Conservation (phyloP, 2,888 invertebrate species). For the Hyalella azteca region DNA sequence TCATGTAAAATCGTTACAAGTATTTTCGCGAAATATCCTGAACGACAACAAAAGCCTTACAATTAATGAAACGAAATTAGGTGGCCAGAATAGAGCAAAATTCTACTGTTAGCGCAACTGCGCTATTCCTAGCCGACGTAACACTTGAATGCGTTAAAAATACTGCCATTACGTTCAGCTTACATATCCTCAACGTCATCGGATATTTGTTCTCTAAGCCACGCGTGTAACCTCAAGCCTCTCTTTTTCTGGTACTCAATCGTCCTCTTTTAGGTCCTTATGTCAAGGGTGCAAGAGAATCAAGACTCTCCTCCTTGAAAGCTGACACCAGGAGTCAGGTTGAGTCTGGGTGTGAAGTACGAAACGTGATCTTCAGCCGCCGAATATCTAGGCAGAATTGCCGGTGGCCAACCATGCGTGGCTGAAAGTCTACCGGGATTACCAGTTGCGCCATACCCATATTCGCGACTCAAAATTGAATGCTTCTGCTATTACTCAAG, state of each 20-base stretch:
- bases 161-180: neutral
- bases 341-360: conserved; percentile 23
- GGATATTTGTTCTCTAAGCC: conserved; percentile 14
- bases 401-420: too few relatives aligned
- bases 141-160: neutral
- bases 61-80: too few relatives aligned
- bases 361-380: neutral
- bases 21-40: too few relatives aligned
- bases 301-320: conserved; percentile 29
- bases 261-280: conserved; percentile 12
- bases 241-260: neutral
- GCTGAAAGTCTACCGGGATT: too few relatives aligned
- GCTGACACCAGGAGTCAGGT: conserved; percentile 23
- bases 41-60: too few relatives aligned
- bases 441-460: too few relatives aligned
- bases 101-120: too few relatives aligned
- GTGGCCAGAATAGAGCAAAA: too few relatives aligned
- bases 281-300: conserved; percentile 17
- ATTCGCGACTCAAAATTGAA: too few relatives aligned
- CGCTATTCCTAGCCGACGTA: too few relatives aligned
- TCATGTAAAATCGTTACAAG: too few relatives aligned
- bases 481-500: too few relatives aligned
- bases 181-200: neutral
- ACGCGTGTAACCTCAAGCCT: conserved; percentile 21
- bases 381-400: neutral